These are phyloP conservation scores for Lateolabrax maculatus DNA, from an alignment of 2,797 vertebrate species.

Conservation along the genomic window DNA sequence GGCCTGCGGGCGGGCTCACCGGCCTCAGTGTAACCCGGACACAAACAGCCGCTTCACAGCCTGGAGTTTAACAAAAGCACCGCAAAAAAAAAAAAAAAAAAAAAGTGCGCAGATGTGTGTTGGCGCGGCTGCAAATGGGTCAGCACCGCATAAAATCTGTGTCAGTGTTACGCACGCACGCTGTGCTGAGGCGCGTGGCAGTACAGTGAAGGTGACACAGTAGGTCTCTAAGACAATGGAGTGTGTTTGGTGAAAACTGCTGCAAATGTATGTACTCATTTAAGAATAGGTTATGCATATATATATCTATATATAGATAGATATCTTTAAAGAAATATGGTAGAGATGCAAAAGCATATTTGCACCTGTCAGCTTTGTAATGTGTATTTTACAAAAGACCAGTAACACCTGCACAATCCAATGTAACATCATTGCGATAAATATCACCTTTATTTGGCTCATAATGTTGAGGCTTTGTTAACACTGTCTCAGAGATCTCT, in stretches of 20 bases:
- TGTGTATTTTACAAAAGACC: background rate
- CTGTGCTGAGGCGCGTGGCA: conserved; percentile 32
- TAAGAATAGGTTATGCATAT: background rate
- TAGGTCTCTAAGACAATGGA: conserved; percentile 31
- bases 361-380: background rate
- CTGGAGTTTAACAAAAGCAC: too few relatives aligned
- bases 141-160: conserved; percentile 67
- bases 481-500: background rate
- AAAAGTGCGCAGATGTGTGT: background rate
- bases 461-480: background rate
- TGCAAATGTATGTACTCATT: background rate
- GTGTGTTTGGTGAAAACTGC: background rate
- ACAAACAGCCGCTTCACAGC: background rate
- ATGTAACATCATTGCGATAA: background rate
- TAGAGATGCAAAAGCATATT: background rate
- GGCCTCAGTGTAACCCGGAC: background rate
- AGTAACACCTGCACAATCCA: background rate
- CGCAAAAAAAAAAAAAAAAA: too few relatives aligned
- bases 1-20: conserved; percentile 22
- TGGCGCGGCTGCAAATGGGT: conserved; percentile 55
- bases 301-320: too few relatives aligned
- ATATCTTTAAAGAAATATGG: background rate
- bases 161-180: conserved; percentile 77
- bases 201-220: conserved; percentile 60
- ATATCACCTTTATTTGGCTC: background rate